Conservation (phyloP, 2,797 vertebrate genomes). For the Syngnathus rostellatus region DNA sequence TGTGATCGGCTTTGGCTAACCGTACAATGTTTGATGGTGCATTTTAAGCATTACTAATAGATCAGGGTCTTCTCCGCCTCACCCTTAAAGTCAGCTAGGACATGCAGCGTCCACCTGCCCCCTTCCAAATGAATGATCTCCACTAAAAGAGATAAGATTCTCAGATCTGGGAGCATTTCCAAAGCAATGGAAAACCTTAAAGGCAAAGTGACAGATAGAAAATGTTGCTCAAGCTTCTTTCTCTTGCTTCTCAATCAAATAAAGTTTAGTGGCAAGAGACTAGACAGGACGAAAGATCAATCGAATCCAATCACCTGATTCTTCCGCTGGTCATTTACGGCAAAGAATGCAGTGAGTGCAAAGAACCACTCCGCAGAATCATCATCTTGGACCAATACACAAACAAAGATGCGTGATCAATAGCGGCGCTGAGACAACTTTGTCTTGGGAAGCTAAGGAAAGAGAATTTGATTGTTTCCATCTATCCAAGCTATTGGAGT, state of each 20-base stretch:
- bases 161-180: neutral
- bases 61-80: too few relatives aligned
- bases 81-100: too few relatives aligned
- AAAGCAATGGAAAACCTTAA: neutral
- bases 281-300: slow-evolving; percentile 26
- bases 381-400: slow-evolving; percentile 30
- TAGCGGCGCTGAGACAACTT: slow-evolving; percentile 33
- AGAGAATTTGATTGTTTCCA: slow-evolving; percentile 18
- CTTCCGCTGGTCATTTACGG: slow-evolving; percentile 42
- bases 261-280: neutral
- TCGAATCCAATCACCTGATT: slow-evolving; percentile 54
- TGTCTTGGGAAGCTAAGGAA: slow-evolving; percentile 27
- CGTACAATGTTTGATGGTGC: too few relatives aligned
- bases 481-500: slow-evolving; percentile 26
- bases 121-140: neutral
- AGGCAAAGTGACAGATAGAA: slow-evolving; percentile 12
- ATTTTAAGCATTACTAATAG: too few relatives aligned
- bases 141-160: neutral
- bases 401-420: slow-evolving; percentile 49
- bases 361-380: slow-evolving; percentile 36
- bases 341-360: slow-evolving; percentile 35
- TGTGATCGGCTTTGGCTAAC: too few relatives aligned
- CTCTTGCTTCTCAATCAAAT: slow-evolving; percentile 25
- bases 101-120: too few relatives aligned
- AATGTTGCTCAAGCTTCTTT: slow-evolving; percentile 22